These are phyloP conservation scores for Hyposoter dolosus DNA, from an alignment of 2,888 invertebrate species.

Conservation along the genomic window DNA sequence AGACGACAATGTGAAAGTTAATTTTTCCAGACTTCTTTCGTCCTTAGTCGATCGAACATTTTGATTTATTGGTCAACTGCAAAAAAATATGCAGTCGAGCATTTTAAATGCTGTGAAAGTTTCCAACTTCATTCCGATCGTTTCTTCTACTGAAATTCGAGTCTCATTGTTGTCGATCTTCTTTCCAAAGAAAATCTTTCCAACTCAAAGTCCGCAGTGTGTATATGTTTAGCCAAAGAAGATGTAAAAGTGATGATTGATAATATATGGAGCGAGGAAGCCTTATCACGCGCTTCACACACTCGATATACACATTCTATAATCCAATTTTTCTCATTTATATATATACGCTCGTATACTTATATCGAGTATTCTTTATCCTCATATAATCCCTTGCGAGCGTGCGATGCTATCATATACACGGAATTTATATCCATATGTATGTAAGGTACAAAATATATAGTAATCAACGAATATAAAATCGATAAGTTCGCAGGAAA, in stretches of 20 bases:
- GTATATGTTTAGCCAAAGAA: conserved; percentile 37
- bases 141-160: neutral
- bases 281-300: conserved; percentile 48
- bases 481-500: conserved; percentile 16
- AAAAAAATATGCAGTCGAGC: neutral
- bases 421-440: neutral
- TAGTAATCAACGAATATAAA: conserved; percentile 8
- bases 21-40: conserved; percentile 25
- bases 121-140: neutral
- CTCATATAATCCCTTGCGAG: conserved; percentile 21
- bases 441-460: neutral
- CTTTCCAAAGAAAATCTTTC: neutral
- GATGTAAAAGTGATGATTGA: conserved; percentile 68
- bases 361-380: conserved; percentile 22
- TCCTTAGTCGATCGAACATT: neutral
- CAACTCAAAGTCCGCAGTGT: neutral
- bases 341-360: conserved; percentile 19
- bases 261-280: conserved; percentile 64
- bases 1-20: conserved; percentile 44
- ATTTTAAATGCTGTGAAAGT: neutral
- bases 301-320: conserved; percentile 54
- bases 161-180: neutral
- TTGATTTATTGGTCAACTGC: conserved; percentile 15
- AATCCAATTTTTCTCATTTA: conserved; percentile 59
- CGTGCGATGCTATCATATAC: neutral